Base-by-base conservation (phyloP, 2,797 vertebrate genomes). In the Brotogeris chrysoptera region DNA sequence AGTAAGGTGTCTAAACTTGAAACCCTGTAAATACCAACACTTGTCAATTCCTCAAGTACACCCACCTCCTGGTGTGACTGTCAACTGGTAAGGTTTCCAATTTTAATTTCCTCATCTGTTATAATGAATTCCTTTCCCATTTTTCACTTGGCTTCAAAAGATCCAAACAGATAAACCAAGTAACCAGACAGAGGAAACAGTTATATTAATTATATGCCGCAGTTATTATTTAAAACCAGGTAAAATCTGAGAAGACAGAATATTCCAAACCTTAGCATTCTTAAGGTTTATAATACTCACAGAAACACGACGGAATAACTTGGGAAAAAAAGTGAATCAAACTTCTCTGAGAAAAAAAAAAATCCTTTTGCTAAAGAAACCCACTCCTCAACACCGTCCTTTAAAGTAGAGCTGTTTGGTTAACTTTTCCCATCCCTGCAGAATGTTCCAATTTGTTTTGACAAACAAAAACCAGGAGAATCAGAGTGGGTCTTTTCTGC, bases 151-250 rank as follows among this genome's bases (percentile, higher is more conserved):
- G 27, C 41, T 94, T 86, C 0, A 0, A 83, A 89, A 79, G 66
- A 83, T 80, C 60, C 68, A 44, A 85, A 74, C 18, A 86, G 77
- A 65, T 27, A 72, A 91, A 64, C 23, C 59, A 84, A 60, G 20
- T 66, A 86, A 90, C 73, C 60, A 92, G 85, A 91, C 53, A 84
- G 47, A 92, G 18, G 50, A 92, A 90, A 93, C 11, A 66, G 19
- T 64, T 36, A 87, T 13, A 59, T 50, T 78, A 90, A 74, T 63
- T 39, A 61, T 6, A 15, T 13, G 13, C 13, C 60, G 85, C 30
- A 72, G 25, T 85, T 86, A 23, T 69, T 82, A 57, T 3, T 77
- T 34, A 88, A 86, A 94, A 28, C 0, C 2, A 19, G 15, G 30
- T 13, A 39, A 92, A 87, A 82, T 14, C 11, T 13, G n/a, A 69